Percentiles rank a stretch among this genome's conserved stretches.
phyloP scores from a whole-genome alignment of 2,113 vertebrate genomes.

The Tragelaphus scriptus region DNA sequence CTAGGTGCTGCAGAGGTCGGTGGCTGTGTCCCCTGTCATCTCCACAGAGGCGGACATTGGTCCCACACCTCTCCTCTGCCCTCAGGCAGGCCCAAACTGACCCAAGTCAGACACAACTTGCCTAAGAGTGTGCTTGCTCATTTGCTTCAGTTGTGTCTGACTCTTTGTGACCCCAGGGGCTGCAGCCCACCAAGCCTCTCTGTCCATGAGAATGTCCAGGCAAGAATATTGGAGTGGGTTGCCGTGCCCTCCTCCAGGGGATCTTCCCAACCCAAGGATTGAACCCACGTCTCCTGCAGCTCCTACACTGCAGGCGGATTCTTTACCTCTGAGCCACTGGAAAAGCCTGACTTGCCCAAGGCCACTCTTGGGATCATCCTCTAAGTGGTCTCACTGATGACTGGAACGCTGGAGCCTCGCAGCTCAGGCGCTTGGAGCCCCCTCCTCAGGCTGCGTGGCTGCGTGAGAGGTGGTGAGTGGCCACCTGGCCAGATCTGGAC shows the following conservation, averaged over 20 bases:
- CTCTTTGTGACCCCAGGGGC: background rate
- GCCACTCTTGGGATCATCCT: background rate
- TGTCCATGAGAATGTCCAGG: background rate
- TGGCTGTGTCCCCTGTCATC: background rate
- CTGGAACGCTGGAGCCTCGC: background rate
- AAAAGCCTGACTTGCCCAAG: background rate
- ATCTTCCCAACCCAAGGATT: background rate
- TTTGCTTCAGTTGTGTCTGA: background rate
- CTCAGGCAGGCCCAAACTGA: background rate
- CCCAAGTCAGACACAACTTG: background rate
- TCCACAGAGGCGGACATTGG: accelerated
- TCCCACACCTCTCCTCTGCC: background rate
- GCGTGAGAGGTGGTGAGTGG: background rate
- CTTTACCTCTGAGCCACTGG: background rate
- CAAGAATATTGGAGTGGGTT: background rate
- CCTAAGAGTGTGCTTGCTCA: background rate
- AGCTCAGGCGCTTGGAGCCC: background rate
- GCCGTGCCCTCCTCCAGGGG: background rate
- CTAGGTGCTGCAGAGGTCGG: background rate
- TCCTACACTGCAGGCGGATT: accelerated
- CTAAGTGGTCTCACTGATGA: background rate
- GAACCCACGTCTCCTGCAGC: accelerated
- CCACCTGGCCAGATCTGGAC: background rate
- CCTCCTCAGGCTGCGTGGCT: background rate
- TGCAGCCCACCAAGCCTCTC: background rate